These are phyloP conservation scores for Tarsius wallacei DNA, from an alignment of 2,797 vertebrate species.

Conservation along the genomic window DNA sequence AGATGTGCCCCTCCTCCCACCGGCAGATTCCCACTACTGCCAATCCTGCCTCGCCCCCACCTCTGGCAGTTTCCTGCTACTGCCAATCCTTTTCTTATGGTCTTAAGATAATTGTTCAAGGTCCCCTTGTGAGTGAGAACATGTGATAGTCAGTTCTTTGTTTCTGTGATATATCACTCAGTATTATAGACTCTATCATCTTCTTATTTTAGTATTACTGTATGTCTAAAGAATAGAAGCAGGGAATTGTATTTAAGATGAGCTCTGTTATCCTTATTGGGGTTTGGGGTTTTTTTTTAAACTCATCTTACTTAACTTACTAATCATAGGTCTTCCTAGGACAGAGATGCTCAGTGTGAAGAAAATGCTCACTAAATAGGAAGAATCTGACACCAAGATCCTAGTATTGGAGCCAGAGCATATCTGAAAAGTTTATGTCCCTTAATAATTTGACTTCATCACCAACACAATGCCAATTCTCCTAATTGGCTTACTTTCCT, in stretches of 20 bases:
- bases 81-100: no score
- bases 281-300: background rate
- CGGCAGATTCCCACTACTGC: no score
- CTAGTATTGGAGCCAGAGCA: background rate
- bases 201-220: background rate
- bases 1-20: no score
- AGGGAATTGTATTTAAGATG: background rate
- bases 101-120: no score
- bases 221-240: slow-evolving; percentile 23
- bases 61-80: no score
- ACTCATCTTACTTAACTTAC: slow-evolving; percentile 36
- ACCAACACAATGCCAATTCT: background rate
- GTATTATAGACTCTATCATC: background rate
- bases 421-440: background rate
- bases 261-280: background rate
- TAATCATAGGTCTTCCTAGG: background rate
- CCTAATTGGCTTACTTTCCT: background rate
- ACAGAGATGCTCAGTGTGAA: background rate
- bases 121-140: no score
- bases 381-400: background rate
- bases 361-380: background rate
- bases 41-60: no score
- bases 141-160: no score
- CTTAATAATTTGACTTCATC: background rate
- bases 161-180: no score